Evolutionary conservation across 2,888 invertebrate species (phyloP).

Genomic region (Palloptera scutellata): DNA sequence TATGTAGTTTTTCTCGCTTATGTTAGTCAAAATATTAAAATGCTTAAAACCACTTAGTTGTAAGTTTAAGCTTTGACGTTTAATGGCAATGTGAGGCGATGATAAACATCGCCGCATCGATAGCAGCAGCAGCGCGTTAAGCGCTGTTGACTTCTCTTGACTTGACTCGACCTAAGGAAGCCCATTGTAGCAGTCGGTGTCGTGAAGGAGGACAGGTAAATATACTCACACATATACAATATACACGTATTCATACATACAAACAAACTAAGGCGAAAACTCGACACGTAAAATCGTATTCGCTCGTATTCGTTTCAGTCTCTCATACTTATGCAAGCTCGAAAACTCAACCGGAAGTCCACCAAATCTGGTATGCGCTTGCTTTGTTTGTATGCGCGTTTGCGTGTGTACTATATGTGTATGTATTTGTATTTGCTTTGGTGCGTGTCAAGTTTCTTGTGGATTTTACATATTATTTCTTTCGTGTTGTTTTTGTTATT

Average conservation of each 20-base stretch:
- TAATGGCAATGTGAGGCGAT: slow-evolving; percentile 31
- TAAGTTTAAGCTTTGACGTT: slow-evolving; percentile 33
- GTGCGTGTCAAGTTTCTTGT: background rate
- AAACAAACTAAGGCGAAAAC: background rate
- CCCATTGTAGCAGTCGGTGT: no score
- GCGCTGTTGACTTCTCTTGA: no score
- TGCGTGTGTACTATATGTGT: background rate
- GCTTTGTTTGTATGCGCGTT: slow-evolving; percentile 30
- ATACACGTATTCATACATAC: background rate
- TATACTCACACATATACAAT: background rate
- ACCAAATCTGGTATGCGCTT: slow-evolving; percentile 22
- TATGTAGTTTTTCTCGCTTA: no score
- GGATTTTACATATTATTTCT: slow-evolving; percentile 9
- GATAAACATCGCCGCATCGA: slow-evolving; percentile 13
- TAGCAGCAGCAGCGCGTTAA: no score
- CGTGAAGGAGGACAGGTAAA: no score
- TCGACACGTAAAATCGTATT: background rate
- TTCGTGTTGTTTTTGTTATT: slow-evolving; percentile 37
- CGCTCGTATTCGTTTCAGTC: background rate
- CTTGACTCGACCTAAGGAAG: no score
- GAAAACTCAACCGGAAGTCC: slow-evolving; percentile 38
- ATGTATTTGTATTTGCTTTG: background rate
- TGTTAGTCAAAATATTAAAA: slow-evolving; percentile 34
- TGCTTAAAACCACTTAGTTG: slow-evolving; percentile 41
- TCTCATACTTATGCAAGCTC: no score